Conservation (phyloP, 2,113 vertebrate genomes). For the Setophaga petechia region DNA sequence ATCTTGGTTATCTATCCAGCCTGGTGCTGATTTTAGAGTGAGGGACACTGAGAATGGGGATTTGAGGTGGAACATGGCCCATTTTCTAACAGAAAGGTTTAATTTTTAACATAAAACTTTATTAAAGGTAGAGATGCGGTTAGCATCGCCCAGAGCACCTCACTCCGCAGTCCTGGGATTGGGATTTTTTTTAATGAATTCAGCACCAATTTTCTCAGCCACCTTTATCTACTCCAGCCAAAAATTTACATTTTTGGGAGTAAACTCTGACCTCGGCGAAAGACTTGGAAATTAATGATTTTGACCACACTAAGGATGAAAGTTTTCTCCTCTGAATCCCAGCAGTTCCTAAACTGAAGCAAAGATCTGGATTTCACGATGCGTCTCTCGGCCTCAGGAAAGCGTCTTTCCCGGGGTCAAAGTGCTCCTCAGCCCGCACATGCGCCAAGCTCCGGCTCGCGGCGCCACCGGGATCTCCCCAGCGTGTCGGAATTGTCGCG, state of each 20-base stretch:
- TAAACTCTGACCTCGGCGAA: not conserved
- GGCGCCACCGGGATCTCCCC: not conserved
- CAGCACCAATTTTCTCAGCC: not conserved
- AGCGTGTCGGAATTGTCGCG: not conserved
- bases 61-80: not conserved
- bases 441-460: not conserved
- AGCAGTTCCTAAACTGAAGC: not conserved
- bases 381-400: not conserved
- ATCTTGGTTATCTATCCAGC: too few species aligned
- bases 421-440: not conserved
- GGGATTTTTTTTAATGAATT: not conserved
- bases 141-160: too few species aligned
- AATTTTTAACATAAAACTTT: not conserved
- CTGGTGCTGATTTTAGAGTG: not conserved
- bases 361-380: not conserved
- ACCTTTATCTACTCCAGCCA: too few species aligned
- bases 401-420: rapidly evolving
- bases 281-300: not conserved
- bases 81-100: not conserved
- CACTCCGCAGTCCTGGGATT: rapidly evolving
- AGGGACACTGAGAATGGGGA: not conserved
- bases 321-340: not conserved
- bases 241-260: not conserved
- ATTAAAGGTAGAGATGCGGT: not conserved
- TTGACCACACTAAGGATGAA: not conserved